phyloP scores from a whole-genome alignment of 2,113 vertebrate species.

The Sebastes schlegelii region DNA sequence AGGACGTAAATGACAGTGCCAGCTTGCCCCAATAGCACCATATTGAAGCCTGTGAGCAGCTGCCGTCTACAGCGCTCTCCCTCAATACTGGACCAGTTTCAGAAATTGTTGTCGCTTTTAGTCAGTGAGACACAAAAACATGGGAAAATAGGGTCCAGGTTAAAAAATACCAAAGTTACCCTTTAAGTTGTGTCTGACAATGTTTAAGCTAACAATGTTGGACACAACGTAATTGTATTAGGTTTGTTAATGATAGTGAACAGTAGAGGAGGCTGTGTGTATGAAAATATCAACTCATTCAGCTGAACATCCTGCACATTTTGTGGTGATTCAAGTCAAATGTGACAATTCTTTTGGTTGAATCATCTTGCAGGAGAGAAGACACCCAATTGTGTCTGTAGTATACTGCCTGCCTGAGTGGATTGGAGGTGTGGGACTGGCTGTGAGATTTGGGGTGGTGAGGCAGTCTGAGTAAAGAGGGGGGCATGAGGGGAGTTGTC shows the following conservation, averaged over 20 bases:
- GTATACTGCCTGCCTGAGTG: background rate
- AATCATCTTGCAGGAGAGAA: background rate
- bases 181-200: background rate
- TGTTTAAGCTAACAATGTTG: background rate
- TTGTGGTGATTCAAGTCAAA: constrained; percentile 5
- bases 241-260: background rate
- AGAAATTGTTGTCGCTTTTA: no score
- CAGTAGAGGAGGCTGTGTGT: background rate
- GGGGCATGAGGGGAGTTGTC: constrained; percentile 46
- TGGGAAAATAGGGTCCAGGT: no score
- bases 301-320: background rate
- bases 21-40: no score
- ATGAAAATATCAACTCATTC: background rate
- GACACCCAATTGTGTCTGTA: constrained; percentile 1
- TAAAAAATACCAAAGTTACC: no score
- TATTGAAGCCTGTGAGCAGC: no score
- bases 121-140: no score
- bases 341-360: constrained; percentile 4
- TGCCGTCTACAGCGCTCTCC: no score
- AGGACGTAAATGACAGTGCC: no score
- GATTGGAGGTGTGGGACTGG: constrained; percentile 1
- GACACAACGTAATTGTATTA: background rate
- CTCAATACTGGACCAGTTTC: no score
- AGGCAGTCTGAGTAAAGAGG: background rate
- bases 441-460: background rate